Evolutionary conservation across 1,140 invertebrate species (phyloP).

Genomic region (Coptotermes formosanus): DNA sequence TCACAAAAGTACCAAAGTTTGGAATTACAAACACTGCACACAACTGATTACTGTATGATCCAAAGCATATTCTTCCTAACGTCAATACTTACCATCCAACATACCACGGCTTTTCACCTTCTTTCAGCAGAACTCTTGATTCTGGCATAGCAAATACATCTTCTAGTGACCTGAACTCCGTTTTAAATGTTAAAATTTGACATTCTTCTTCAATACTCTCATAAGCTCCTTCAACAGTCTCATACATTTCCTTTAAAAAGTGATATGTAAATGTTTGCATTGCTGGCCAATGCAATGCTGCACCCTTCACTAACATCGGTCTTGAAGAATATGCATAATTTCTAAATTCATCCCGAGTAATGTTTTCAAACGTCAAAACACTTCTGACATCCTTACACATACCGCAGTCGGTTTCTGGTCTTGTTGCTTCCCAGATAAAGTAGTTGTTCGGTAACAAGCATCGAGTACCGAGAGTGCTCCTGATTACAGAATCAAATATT

Average conservation of each 20-base stretch:
- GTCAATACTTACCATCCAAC: slow-evolving; percentile 77
- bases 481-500: slow-evolving; percentile 33
- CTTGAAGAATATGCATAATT: slow-evolving; percentile 73
- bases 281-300: slow-evolving; percentile 75
- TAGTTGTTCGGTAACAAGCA: slow-evolving; percentile 81
- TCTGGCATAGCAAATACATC: slow-evolving; percentile 78
- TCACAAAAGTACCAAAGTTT: neutral
- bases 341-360: slow-evolving; percentile 64
- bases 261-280: slow-evolving; percentile 65
- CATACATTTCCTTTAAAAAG: slow-evolving; percentile 77
- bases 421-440: slow-evolving; percentile 78
- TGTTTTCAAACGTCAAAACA: slow-evolving; percentile 62
- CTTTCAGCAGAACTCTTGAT: slow-evolving; percentile 59
- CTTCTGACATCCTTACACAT: slow-evolving; percentile 64
- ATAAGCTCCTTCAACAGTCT: slow-evolving; percentile 61
- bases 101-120: slow-evolving; percentile 77
- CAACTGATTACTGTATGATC: too few relatives aligned
- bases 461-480: slow-evolving; percentile 49
- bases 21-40: neutral
- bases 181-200: slow-evolving; percentile 88
- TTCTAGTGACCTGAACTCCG: slow-evolving; percentile 71
- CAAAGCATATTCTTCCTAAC: too few relatives aligned
- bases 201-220: slow-evolving; percentile 72
- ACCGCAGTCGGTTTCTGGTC: slow-evolving; percentile 77
- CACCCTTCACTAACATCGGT: slow-evolving; percentile 78